Evolutionary conservation across 2,797 vertebrate species (phyloP).

Genomic region (Orestias chungarensis): DNA sequence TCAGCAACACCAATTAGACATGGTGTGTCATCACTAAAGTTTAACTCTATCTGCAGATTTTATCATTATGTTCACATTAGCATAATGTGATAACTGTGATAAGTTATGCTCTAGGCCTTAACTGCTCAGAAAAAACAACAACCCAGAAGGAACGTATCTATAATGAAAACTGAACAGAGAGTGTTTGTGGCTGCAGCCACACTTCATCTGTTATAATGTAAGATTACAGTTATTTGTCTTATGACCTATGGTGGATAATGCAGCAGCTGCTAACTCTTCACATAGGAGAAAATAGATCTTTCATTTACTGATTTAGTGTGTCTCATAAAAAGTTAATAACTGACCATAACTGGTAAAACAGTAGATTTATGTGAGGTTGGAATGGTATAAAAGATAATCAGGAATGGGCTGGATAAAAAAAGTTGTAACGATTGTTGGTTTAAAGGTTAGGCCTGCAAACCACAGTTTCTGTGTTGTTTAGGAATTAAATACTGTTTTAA

Average conservation of each 20-base stretch:
- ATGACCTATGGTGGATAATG: constrained; percentile 15
- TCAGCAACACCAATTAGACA: neutral
- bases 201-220: constrained; percentile 9
- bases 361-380: neutral
- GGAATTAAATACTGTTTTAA: too few species aligned
- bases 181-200: neutral
- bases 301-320: neutral
- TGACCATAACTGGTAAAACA: too few species aligned
- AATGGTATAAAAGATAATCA: neutral
- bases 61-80: neutral
- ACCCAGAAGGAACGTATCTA: neutral
- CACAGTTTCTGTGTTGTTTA: too few species aligned
- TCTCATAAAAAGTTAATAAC: neutral
- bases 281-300: neutral
- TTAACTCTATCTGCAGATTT: neutral
- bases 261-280: constrained; percentile 25
- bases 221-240: constrained; percentile 18
- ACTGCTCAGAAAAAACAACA: neutral
- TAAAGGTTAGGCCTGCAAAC: too few species aligned
- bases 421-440: too few species aligned
- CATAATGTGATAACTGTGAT: neutral
- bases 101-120: neutral
- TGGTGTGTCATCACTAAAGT: neutral
- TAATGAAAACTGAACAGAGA: neutral
- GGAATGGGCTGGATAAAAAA: neutral